These are phyloP conservation scores for Cirrhinus mrigala DNA, from an alignment of 2,797 vertebrate genomes.

Conservation along the genomic window DNA sequence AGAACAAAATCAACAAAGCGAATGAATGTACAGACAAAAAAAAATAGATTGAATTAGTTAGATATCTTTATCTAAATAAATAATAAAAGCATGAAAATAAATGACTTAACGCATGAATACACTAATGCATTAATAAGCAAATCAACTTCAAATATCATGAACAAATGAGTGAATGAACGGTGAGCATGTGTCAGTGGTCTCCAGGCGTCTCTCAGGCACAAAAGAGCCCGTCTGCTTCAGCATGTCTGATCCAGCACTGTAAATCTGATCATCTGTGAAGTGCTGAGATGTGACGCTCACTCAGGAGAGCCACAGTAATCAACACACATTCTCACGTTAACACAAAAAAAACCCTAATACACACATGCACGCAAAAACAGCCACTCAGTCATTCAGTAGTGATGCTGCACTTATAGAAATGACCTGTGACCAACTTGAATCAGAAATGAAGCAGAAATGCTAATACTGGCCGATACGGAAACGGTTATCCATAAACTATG, in stretches of 20 bases:
- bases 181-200: not conserved
- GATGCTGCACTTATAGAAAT: not conserved
- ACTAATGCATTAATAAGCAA: not conserved
- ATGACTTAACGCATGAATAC: not conserved
- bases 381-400: not conserved
- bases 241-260: constrained; percentile 10
- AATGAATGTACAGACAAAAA: not conserved
- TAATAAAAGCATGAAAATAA: not conserved
- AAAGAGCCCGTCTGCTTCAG: not conserved
- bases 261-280: constrained; percentile 48
- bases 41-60: not conserved
- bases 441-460: not conserved
- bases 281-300: constrained; percentile 34
- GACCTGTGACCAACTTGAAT: not conserved
- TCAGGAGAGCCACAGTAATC: constrained; percentile 21
- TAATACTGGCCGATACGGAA: not conserved
- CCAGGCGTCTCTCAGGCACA: not conserved
- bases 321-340: constrained; percentile 2
- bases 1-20: not conserved
- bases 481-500: not conserved
- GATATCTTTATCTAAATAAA: too few relatives aligned
- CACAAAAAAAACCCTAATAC: not conserved
- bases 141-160: not conserved
- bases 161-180: not conserved
- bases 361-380: not conserved